Conservation (phyloP, 2,888 invertebrate genomes). For the Drosophila bunnanda region DNA sequence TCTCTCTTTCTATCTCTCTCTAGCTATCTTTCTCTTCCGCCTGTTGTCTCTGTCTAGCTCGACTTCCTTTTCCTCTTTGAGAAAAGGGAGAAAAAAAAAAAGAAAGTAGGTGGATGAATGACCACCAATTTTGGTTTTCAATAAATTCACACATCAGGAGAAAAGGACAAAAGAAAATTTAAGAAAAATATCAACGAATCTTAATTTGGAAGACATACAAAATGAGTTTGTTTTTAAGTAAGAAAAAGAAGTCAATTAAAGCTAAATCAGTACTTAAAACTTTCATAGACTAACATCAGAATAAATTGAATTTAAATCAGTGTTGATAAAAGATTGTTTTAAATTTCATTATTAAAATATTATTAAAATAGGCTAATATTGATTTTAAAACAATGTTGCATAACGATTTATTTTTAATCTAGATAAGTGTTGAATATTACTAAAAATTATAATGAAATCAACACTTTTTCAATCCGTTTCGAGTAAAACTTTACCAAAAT, state of each 20-base stretch:
- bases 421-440: too few species aligned
- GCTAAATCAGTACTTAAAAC: background rate
- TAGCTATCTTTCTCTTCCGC: background rate
- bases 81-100: background rate
- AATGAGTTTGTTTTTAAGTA: background rate
- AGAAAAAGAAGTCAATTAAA: background rate
- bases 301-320: background rate
- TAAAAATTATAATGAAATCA: background rate
- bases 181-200: background rate
- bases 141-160: slow-evolving; percentile 62
- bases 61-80: background rate
- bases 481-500: background rate
- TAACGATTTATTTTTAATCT: too few species aligned
- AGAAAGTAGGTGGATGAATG: background rate
- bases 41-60: background rate
- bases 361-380: too few species aligned
- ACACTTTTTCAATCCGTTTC: background rate
- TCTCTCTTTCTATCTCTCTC: background rate
- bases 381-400: too few species aligned
- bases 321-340: background rate
- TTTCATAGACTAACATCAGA: too few species aligned
- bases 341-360: too few species aligned
- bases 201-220: background rate
- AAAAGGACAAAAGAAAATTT: background rate
- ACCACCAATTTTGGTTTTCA: slow-evolving; percentile 52